Evolutionary conservation across 2,797 vertebrate genomes (phyloP).

Genomic region (Limnodromus scolopaceus): DNA sequence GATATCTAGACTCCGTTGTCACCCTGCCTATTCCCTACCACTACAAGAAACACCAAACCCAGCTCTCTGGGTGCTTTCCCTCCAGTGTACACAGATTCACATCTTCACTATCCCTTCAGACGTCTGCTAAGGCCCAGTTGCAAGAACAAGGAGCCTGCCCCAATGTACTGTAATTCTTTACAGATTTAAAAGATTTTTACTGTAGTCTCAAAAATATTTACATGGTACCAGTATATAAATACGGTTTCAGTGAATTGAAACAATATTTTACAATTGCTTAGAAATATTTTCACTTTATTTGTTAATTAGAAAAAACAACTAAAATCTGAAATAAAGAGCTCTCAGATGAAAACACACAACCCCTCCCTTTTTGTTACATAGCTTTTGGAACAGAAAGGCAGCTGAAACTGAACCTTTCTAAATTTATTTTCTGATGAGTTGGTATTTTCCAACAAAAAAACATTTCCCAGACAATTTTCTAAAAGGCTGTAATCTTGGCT

Average conservation of each 20-base stretch:
- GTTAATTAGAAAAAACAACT: background rate
- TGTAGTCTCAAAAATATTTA: background rate
- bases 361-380: background rate
- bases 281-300: background rate
- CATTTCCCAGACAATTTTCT: background rate
- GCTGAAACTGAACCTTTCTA: background rate
- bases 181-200: background rate
- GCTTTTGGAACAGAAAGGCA: background rate
- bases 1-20: background rate
- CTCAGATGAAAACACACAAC: background rate
- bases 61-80: background rate
- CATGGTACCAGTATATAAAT: background rate
- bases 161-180: background rate
- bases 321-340: background rate
- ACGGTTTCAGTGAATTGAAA: background rate
- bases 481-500: background rate
- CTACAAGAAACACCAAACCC: background rate
- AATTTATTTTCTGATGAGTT: slow-evolving; percentile 10
- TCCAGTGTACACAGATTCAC: background rate
- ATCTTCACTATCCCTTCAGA: background rate
- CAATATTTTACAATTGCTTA: fast-evolving
- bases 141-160: background rate
- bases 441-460: background rate
- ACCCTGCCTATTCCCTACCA: background rate
- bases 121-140: background rate